Evolutionary conservation across 2,888 invertebrate genomes (phyloP).

Genomic region (Nowickia ferox): DNA sequence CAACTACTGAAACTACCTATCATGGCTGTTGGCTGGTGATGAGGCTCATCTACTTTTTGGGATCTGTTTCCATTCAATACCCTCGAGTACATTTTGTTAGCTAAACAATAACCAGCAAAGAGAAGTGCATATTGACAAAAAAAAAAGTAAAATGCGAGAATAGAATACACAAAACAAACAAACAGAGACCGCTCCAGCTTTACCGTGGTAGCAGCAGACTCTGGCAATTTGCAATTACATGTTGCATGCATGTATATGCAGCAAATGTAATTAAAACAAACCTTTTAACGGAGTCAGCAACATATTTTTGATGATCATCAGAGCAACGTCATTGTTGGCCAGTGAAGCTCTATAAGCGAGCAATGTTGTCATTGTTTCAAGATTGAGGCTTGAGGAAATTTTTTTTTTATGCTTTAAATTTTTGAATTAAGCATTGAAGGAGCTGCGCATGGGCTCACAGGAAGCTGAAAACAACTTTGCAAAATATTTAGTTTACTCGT

Average conservation of each 20-base stretch:
- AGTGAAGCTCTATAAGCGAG: neutral
- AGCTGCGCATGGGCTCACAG: neutral
- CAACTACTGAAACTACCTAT: slow-evolving; percentile 7
- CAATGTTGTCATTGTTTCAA: slow-evolving; percentile 26
- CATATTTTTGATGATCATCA: slow-evolving; percentile 23
- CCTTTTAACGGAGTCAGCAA: slow-evolving; percentile 38
- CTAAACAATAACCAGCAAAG: slow-evolving; percentile 52
- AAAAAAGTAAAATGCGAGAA: neutral
- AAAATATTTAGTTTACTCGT: slow-evolving; percentile 54
- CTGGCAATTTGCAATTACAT: slow-evolving; percentile 64
- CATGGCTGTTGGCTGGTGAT: neutral
- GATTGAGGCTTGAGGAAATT: neutral
- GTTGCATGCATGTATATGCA: slow-evolving; percentile 31
- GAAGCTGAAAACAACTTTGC: neutral
- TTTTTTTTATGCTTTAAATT: neutral
- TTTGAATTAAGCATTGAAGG: slow-evolving; percentile 1
- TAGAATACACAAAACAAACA: neutral
- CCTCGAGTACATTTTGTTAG: slow-evolving; percentile 69
- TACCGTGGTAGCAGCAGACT: neutral
- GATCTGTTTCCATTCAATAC: slow-evolving; percentile 31
- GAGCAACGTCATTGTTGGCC: neutral
- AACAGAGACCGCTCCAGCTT: neutral
- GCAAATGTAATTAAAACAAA: slow-evolving; percentile 72
- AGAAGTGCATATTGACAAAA: slow-evolving; percentile 32
- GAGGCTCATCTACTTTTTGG: slow-evolving; percentile 26